A percentile compares a stretch with the other conserved stretches of the same genome.
Conservation (phyloP, 1,140 invertebrate genomes). For the Acyrthosiphon pisum region DNA sequence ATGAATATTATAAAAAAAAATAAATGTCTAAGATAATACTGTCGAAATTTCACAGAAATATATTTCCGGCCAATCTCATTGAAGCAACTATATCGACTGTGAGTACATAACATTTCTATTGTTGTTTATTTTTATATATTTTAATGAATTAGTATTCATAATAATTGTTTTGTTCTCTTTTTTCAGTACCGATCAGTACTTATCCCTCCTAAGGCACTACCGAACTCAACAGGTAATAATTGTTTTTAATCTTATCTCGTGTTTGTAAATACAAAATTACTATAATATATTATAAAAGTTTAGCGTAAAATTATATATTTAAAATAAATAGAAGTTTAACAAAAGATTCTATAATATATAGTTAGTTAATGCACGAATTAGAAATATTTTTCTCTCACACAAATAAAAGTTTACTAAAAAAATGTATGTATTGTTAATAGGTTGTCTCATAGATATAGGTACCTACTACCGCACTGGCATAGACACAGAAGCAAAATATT, state of each 20-base stretch:
- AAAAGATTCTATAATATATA: not conserved
- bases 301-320: not conserved
- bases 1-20: too few species aligned
- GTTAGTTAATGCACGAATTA: not conserved
- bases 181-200: slow-evolving; percentile 67
- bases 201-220: slow-evolving; percentile 57
- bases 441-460: too few species aligned
- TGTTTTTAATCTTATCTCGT: not conserved
- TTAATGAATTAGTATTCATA: not conserved
- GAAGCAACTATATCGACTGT: slow-evolving; percentile 79
- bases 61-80: slow-evolving; percentile 90
- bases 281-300: not conserved
- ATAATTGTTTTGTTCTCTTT: slow-evolving; percentile 7
- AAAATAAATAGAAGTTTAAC: not conserved
- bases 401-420: too few species aligned
- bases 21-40: not conserved
- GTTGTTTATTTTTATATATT: slow-evolving; percentile 22
- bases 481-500: not conserved
- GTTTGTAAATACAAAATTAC: not conserved
- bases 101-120: slow-evolving; percentile 61
- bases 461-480: not conserved
- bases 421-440: too few species aligned
- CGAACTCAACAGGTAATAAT: not conserved
- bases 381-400: too few species aligned
- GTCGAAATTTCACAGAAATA: slow-evolving; percentile 71